A percentile compares a stretch with the other conserved stretches of the same genome.
These are phyloP conservation scores for Coregonus sp. DNA, from an alignment of 2,797 vertebrate species.

Conservation along the genomic window DNA sequence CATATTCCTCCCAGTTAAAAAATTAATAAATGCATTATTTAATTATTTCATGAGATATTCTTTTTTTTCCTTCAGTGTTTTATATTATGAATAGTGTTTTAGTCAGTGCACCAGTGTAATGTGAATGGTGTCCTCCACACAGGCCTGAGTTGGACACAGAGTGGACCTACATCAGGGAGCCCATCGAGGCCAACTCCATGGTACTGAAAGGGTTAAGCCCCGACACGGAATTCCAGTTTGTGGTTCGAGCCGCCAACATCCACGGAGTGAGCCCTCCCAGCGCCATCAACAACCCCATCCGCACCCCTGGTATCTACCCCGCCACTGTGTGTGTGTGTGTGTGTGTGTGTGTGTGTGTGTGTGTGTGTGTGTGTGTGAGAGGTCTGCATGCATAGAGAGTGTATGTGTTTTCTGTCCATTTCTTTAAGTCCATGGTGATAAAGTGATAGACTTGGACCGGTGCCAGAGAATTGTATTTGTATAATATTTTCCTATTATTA, in stretches of 20 bases:
- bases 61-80: not conserved
- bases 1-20: not conserved
- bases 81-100: not conserved
- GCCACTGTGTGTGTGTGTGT: slow-evolving; percentile 1
- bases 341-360: not conserved
- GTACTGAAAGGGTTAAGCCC: slow-evolving; percentile 89
- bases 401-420: not conserved
- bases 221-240: slow-evolving; percentile 90
- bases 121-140: slow-evolving; percentile 31
- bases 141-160: slow-evolving; percentile 91
- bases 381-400: too few relatives aligned
- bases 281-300: slow-evolving; percentile 75
- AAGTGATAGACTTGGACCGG: not conserved
- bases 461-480: not conserved
- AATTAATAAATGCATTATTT: not conserved
- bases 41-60: not conserved
- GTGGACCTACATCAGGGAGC: slow-evolving; percentile 89
- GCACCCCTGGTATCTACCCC: slow-evolving; percentile 83
- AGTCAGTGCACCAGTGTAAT: not conserved
- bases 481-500: not conserved
- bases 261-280: slow-evolving; percentile 85
- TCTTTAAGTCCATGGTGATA: not conserved
- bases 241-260: slow-evolving; percentile 82
- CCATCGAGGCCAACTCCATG: slow-evolving; percentile 89
- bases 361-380: not conserved